These are phyloP conservation scores for Stylophora pistillata DNA, from an alignment of 64 coral and sea anemone species.

Conservation along the genomic window DNA sequence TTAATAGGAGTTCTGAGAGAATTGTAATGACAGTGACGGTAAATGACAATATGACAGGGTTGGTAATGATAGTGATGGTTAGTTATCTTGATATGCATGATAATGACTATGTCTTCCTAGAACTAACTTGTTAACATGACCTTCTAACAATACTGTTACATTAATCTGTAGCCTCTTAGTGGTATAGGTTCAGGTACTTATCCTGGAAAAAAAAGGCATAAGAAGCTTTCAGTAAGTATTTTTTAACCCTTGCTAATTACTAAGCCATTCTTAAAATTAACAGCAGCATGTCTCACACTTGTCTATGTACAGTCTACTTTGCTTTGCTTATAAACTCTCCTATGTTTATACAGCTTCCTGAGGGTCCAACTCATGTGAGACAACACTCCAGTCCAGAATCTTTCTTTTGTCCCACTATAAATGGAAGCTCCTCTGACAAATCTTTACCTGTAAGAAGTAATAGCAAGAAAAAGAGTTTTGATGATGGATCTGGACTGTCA, in stretches of 20 bases:
- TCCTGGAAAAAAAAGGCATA: slow-evolving; percentile 24
- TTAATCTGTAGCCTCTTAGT: slow-evolving; percentile 31
- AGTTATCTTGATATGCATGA: no score
- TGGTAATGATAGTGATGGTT: no score
- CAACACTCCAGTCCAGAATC: slow-evolving; percentile 64
- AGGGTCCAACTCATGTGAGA: slow-evolving; percentile 15
- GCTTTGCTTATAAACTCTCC: not conserved
- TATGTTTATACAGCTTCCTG: slow-evolving; percentile 27
- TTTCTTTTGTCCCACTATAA: slow-evolving; percentile 38
- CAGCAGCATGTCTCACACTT: not conserved
- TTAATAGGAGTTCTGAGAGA: no score
- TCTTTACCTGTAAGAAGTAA: not conserved
- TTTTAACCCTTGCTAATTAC: not conserved
- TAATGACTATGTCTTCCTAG: not conserved
- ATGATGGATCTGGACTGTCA: slow-evolving; percentile 3
- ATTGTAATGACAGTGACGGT: no score
- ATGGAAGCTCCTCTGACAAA: not conserved
- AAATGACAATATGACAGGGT: no score
- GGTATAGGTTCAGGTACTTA: not conserved
- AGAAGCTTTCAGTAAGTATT: slow-evolving; percentile 32
- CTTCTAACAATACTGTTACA: slow-evolving; percentile 5
- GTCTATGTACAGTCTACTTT: no score
- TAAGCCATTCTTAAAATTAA: not conserved
- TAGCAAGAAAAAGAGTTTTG: slow-evolving; percentile 36
- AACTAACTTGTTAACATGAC: not conserved